Base-by-base conservation (phyloP, 1,140 invertebrate species). In the Cydia amplana region DNA sequence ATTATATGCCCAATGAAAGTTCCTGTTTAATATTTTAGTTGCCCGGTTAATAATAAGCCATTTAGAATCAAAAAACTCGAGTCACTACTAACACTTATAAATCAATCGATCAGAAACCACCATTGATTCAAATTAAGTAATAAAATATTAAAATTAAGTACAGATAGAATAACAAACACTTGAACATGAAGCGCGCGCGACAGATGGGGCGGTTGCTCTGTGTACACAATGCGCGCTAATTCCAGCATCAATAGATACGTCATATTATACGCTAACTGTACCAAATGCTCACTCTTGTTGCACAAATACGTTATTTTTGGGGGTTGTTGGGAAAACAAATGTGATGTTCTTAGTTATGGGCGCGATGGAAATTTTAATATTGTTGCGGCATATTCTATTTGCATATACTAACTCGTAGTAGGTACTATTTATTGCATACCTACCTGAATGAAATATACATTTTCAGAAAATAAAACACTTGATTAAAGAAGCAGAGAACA, bases 181-280 rank as follows among this genome's bases (percentile, higher is more conserved):
- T 74, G 28, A 74, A 36, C 64, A 32, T 40, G 25, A 18, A 32
- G 12, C 7, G 23, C 2, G 12, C 20, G 3, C 64, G 87, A 86
- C 89, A 91, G 89, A 91, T 91, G 89, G 72, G 82, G 77, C 80
- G 81, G 77, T 80, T 83, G 77, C 79, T 83, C 79, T 75, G 65
- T 83, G 86, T 83, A 88, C 84, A 88, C 83, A 82, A 88, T 88
- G 78, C 84, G n/a, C 83, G 77, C 86, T 90, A 90, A 90, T 90
- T 89, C 83, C 75, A 75, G 67, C 74, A 77, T 70, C 74, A 81
- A 85, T 82, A 83, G 83, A 88, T 87, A 86, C 84, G 78, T 84
- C 81, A 83, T 82, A 86, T 85, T 85, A 85, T 83, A 64, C 74
- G 36, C 64, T 40, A 79, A 78, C 60, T 70, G 18, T 76, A 82